Base-by-base conservation (phyloP, 2,797 vertebrate genomes). In the Xenopus petersii region DNA sequence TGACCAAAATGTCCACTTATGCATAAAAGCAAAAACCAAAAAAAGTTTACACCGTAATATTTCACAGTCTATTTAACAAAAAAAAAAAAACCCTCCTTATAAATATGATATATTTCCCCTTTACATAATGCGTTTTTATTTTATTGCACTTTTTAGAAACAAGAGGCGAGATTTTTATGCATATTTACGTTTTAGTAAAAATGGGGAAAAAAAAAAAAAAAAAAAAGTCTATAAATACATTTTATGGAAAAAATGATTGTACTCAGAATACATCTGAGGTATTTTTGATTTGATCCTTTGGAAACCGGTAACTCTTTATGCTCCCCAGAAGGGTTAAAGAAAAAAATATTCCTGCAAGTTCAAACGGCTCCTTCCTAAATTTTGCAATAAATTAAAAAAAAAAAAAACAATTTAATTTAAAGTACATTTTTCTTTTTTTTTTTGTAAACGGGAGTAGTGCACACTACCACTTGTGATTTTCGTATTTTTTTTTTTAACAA, bases 251-350 rank as follows among this genome's bases (percentile, higher is more conserved):
- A 13, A 84, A 91, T 81, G 83, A 90, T 86, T 89, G 84, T 93
- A 92, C 87, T 91, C 90, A 89, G 90, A 89, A 92, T 90, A 88
- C 91, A 92, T 90, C 87, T 88, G 88, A 93, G 89, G 93, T 91
- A 94, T 93, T 85, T 91, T 86, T 91, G 83, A 86, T 90, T 93
- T 94, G 92, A 55, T 13, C 54, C 54, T 16, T 55, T 55, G 54
- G 13, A n/a, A 55, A 3, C 54, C 13, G 54, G 16, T 16, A 2
- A 49, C 48, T 49, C 13, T 11, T 49, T 49, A 49, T 2, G 48
- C 13, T 49, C 2, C 13, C 10, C 13, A 49, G 48, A 49, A 36
- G 48, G 48, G 48, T 49, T 36, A 36, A 36, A 36, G 10, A 49
- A 88, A 89, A 91, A 88, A 90, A 86, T 81, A 86, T 21, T 21